These are phyloP conservation scores for Pedetes capensis DNA, from an alignment of 2,113 vertebrate species.

Conservation along the genomic window DNA sequence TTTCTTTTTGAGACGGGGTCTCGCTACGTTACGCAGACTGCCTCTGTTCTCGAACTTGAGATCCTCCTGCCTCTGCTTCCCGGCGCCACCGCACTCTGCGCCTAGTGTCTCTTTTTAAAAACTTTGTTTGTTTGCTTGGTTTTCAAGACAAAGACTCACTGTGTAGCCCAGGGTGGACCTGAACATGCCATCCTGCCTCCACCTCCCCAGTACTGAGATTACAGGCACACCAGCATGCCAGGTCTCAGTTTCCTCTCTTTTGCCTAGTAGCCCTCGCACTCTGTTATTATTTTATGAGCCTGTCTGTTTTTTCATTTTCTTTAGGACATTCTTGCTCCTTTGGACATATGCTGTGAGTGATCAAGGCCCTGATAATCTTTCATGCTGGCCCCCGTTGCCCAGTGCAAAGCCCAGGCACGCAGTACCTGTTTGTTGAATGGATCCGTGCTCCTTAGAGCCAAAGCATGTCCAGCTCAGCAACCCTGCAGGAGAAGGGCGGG, in stretches of 20 bases:
- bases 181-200: too few relatives aligned
- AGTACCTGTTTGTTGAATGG: background rate
- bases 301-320: background rate
- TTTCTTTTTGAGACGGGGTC: too few relatives aligned
- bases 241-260: background rate
- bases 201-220: too few relatives aligned
- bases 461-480: background rate
- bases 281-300: background rate
- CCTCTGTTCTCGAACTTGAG: too few relatives aligned
- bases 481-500: background rate
- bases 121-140: too few relatives aligned
- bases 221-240: too few relatives aligned
- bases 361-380: background rate
- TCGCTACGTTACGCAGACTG: too few relatives aligned
- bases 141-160: too few relatives aligned
- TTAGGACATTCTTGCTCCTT: background rate
- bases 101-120: too few relatives aligned
- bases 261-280: background rate
- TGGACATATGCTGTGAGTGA: background rate
- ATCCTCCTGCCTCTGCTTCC: too few relatives aligned
- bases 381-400: background rate
- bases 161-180: too few relatives aligned
- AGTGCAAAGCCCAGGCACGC: background rate
- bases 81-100: too few relatives aligned
- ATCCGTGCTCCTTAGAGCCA: background rate